phyloP scores from a whole-genome alignment of 2,113 vertebrate genomes.

The Heterotis niloticus region DNA sequence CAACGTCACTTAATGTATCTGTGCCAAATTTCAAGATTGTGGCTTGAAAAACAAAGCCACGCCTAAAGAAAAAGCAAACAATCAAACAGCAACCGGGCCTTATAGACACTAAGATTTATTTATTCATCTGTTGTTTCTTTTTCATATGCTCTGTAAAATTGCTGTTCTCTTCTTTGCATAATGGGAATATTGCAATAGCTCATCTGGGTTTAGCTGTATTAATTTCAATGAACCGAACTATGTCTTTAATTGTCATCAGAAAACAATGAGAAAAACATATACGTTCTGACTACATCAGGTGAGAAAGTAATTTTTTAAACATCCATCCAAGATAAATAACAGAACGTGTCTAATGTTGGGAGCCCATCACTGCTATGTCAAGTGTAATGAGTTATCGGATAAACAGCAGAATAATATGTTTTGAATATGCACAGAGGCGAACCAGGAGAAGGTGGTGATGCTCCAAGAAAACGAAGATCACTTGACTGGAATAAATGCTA shows the following conservation, averaged over 20 bases:
- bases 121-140: neutral
- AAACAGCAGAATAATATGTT: conserved; percentile 52
- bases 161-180: neutral
- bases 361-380: conserved; percentile 45
- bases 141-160: neutral
- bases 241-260: neutral
- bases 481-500: conserved; percentile 43
- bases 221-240: no score
- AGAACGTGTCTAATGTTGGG: conserved; percentile 33
- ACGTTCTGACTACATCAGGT: neutral
- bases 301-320: conserved; percentile 23
- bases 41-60: no score
- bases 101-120: no score
- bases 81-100: no score
- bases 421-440: conserved; percentile 42
- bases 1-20: no score
- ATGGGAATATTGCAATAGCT: neutral
- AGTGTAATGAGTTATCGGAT: conserved; percentile 53
- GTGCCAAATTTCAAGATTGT: no score
- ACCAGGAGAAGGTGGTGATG: conserved; percentile 35
- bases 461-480: conserved; percentile 48
- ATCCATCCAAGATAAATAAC: conserved; percentile 36
- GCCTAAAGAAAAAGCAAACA: no score
- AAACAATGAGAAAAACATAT: neutral
- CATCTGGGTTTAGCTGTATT: neutral